These are phyloP conservation scores for Cordilura impudica DNA, from an alignment of 2,888 invertebrate genomes.

Conservation along the genomic window DNA sequence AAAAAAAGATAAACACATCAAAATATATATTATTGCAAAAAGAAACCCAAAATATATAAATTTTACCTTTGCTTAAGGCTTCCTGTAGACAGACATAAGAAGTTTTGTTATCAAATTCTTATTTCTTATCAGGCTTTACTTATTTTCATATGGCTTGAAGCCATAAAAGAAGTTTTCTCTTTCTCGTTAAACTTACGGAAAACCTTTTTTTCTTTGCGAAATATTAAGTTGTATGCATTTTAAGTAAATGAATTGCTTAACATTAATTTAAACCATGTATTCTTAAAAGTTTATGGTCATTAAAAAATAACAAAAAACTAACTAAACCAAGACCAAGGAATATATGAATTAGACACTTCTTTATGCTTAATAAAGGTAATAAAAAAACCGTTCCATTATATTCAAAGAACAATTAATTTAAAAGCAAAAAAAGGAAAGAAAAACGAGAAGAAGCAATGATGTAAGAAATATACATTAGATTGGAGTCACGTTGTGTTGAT, in stretches of 20 bases:
- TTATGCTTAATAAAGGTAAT: slow-evolving; percentile 28
- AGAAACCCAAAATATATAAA: not conserved
- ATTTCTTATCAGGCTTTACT: not conserved
- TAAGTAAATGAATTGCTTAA: slow-evolving; percentile 52
- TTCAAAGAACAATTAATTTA: slow-evolving; percentile 48
- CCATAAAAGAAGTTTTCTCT: not conserved
- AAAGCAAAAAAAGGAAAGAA: not conserved
- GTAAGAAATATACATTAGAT: no score
- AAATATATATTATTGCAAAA: not conserved
- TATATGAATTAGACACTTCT: not conserved
- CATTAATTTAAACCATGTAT: slow-evolving; percentile 43
- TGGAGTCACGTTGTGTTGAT: no score
- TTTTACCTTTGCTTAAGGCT: not conserved
- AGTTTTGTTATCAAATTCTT: not conserved
- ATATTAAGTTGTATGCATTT: slow-evolving; percentile 39
- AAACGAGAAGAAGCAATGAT: not conserved
- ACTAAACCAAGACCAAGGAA: not conserved
- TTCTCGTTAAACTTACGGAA: not conserved
- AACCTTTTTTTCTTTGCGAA: not conserved
- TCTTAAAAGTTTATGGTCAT: slow-evolving; percentile 25
- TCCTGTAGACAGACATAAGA: not conserved
- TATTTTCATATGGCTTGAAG: slow-evolving; percentile 19
- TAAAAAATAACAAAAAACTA: not conserved
- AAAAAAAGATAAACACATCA: not conserved
- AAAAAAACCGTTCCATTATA: slow-evolving; percentile 24